Evolutionary conservation across 1,140 invertebrate species (phyloP).

Genomic region (Dolichoris vasculosae): DNA sequence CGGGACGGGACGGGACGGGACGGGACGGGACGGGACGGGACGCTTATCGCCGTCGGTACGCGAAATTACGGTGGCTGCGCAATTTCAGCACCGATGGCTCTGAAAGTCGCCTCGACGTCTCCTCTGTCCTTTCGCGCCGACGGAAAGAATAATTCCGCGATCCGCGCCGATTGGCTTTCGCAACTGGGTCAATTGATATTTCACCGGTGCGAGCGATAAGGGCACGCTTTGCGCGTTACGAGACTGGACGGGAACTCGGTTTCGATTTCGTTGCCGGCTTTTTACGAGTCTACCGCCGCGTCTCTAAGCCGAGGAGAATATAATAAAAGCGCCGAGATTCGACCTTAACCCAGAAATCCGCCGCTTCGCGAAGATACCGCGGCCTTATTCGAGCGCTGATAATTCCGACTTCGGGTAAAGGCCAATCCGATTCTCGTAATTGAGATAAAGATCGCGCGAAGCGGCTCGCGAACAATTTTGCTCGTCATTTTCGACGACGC

Average conservation of each 20-base stretch:
- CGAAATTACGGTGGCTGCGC: constrained; percentile 21
- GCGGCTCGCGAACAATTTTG: not conserved
- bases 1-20: constrained; percentile 29
- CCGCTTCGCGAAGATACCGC: constrained; percentile 1
- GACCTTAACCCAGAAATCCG: constrained; percentile 32
- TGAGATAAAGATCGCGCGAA: not conserved
- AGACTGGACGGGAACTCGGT: not conserved
- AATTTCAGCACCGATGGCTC: constrained; percentile 15
- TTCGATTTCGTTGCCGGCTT: not conserved
- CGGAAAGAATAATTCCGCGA: constrained; percentile 16
- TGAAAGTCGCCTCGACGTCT: not conserved
- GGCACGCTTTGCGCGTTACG: no score
- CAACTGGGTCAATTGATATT: constrained; percentile 45
- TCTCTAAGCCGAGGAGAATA: constrained; percentile 15
- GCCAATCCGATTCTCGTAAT: not conserved
- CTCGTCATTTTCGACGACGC: not conserved
- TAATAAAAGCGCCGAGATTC: not conserved
- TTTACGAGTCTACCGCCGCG: constrained; percentile 4
- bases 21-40: constrained; percentile 37
- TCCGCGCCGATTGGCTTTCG: not conserved
- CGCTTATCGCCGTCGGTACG: constrained; percentile 35
- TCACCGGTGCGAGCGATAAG: not conserved
- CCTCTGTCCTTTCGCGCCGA: no score
- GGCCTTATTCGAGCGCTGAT: not conserved
- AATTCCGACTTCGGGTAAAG: not conserved